These are phyloP conservation scores for Gastrophysa polygoni DNA, from an alignment of 2,888 invertebrate genomes.

Conservation along the genomic window DNA sequence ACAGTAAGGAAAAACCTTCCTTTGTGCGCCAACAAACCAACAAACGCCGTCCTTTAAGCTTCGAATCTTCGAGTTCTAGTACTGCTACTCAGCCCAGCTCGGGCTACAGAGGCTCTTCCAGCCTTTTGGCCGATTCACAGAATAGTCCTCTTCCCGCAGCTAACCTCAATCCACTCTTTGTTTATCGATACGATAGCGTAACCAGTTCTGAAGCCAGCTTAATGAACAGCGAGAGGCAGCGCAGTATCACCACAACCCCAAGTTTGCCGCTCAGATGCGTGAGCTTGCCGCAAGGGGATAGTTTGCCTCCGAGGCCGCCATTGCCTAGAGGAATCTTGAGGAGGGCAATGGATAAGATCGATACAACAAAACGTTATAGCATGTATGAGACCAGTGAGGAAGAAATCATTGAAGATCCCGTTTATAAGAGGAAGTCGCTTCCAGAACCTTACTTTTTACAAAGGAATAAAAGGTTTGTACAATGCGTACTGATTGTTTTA, in stretches of 20 bases:
- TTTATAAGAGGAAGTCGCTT: slow-evolving; percentile 73
- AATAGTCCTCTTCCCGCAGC: slow-evolving; percentile 68
- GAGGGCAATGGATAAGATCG: slow-evolving; percentile 41
- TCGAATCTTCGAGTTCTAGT: slow-evolving; percentile 72
- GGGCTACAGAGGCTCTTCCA: slow-evolving; percentile 85
- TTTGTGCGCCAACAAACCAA: slow-evolving; percentile 63
- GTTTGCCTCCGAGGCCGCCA: slow-evolving; percentile 66
- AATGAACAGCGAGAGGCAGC: slow-evolving; percentile 61
- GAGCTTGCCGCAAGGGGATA: slow-evolving; percentile 61
- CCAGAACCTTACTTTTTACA: slow-evolving; percentile 68
- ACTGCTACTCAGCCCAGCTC: slow-evolving; percentile 83
- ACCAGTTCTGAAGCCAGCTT: slow-evolving; percentile 77
- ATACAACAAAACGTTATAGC: slow-evolving; percentile 64
- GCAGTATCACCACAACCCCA: slow-evolving; percentile 59
- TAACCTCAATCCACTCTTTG: slow-evolving; percentile 74
- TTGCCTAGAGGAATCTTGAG: slow-evolving; percentile 73
- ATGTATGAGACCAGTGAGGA: slow-evolving; percentile 74
- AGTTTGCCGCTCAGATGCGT: slow-evolving; percentile 72
- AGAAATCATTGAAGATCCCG: slow-evolving; percentile 59
- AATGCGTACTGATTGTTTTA: slow-evolving; percentile 29
- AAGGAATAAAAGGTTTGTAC: slow-evolving; percentile 42
- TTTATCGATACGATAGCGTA: slow-evolving; percentile 81
- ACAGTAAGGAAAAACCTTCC: slow-evolving; percentile 61
- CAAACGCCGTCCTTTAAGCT: slow-evolving; percentile 66
- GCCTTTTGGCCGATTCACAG: slow-evolving; percentile 80